A percentile compares a stretch with the other conserved stretches of the same genome.
phyloP scores from a whole-genome alignment of 1,140 invertebrate species.

The Lethocerus indicus region DNA sequence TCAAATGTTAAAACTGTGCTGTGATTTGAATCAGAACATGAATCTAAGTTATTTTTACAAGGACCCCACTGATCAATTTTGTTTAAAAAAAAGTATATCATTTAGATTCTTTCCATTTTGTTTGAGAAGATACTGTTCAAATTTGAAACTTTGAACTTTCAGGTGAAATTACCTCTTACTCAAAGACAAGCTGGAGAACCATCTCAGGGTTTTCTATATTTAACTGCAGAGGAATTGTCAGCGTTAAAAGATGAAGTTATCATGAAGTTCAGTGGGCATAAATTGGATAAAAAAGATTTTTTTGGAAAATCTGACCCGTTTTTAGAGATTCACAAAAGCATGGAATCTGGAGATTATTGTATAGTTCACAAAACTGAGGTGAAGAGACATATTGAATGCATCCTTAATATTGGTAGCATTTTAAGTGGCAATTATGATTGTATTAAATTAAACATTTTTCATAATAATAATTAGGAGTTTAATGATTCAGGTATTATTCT shows the following conservation, averaged over 20 bases:
- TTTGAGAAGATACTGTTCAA: no score
- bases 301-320: slow-evolving; percentile 38
- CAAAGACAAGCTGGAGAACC: slow-evolving; percentile 3
- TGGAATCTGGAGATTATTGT: slow-evolving; percentile 27
- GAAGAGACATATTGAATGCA: background rate
- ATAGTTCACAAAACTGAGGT: slow-evolving; percentile 27
- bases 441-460: background rate
- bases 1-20: no score
- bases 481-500: no score
- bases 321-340: slow-evolving; percentile 32
- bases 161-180: slow-evolving; percentile 19
- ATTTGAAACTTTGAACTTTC: no score
- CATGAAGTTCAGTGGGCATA: slow-evolving; percentile 25
- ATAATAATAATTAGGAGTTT: background rate
- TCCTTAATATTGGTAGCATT: no score
- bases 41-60: no score
- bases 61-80: no score
- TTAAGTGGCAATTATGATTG: no score
- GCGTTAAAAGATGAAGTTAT: slow-evolving; percentile 33
- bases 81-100: no score
- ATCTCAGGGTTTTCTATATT: slow-evolving; percentile 24
- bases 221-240: slow-evolving; percentile 35
- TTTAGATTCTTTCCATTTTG: no score
- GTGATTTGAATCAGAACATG: no score
- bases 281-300: slow-evolving; percentile 31